Percentiles rank a stretch among this genome's conserved stretches.
These are phyloP conservation scores for Bufo bufo DNA, from an alignment of 2,113 vertebrate genomes.

Conservation along the genomic window DNA sequence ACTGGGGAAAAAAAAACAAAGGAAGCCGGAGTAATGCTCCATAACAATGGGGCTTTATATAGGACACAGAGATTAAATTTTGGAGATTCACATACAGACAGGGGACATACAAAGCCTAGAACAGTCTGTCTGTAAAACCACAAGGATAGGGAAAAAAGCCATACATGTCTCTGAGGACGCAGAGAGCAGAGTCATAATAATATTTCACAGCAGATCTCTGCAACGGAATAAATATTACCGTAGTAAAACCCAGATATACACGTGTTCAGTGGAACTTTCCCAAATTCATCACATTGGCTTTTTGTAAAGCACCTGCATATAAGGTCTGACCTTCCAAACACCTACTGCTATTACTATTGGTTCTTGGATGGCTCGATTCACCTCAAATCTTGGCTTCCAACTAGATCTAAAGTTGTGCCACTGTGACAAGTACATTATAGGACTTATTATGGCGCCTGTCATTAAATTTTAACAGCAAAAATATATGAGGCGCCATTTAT, in stretches of 20 bases:
- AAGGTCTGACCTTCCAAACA: no score
- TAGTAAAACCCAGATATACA: not conserved
- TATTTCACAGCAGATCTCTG: not conserved
- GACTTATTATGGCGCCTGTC: no score
- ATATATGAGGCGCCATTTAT: no score
- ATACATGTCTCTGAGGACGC: constrained; percentile 47
- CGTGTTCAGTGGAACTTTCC: not conserved
- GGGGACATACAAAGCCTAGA: constrained; percentile 39
- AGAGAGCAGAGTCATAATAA: not conserved
- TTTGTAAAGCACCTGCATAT: not conserved
- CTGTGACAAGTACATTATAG: no score
- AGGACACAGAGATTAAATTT: constrained; percentile 41
- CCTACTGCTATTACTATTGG: no score
- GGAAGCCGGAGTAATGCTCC: constrained; percentile 24
- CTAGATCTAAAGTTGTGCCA: no score
- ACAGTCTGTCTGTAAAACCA: constrained; percentile 47
- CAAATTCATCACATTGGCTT: not conserved
- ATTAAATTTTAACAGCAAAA: no score
- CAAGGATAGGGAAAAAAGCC: constrained; percentile 22
- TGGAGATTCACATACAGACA: constrained; percentile 18
- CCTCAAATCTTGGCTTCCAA: no score
- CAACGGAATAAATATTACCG: not conserved
- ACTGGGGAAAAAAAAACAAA: constrained; percentile 42
- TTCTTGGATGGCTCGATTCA: no score
- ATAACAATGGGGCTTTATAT: constrained; percentile 43